phyloP scores from a whole-genome alignment of 1,140 invertebrate species.

The Temnothorax curvispinosus region DNA sequence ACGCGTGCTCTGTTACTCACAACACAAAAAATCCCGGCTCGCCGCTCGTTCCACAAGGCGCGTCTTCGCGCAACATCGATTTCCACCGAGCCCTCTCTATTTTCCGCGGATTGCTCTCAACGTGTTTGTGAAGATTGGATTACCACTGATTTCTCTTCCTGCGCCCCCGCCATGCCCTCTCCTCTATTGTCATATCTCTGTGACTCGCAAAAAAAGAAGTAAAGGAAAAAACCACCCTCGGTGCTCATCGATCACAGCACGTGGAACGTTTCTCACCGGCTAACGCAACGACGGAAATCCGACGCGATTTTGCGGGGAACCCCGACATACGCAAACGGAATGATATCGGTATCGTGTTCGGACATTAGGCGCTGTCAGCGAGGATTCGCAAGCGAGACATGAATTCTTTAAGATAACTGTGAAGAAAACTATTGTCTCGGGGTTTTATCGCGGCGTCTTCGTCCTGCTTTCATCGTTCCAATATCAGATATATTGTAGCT shows the following conservation, averaged over 20 bases:
- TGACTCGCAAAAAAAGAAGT: not conserved
- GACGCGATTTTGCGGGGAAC: not conserved
- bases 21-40: constrained; percentile 13
- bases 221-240: not conserved
- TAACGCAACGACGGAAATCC: not conserved
- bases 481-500: not conserved
- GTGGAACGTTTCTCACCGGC: constrained; percentile 28
- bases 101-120: constrained; percentile 47
- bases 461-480: not conserved
- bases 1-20: not conserved
- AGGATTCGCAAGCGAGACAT: not conserved
- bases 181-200: not conserved
- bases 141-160: constrained; percentile 17
- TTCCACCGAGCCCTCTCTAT: constrained; percentile 38
- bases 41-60: constrained; percentile 6
- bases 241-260: constrained; percentile 28
- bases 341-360: not conserved
- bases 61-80: constrained; percentile 46
- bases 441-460: not conserved
- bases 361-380: not conserved
- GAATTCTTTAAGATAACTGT: constrained; percentile 2
- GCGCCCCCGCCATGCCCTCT: not conserved
- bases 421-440: not conserved
- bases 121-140: constrained; percentile 27
- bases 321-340: not conserved